Evolutionary conservation across 2,888 invertebrate genomes (phyloP).

Genomic region (Pyralis farinalis): DNA sequence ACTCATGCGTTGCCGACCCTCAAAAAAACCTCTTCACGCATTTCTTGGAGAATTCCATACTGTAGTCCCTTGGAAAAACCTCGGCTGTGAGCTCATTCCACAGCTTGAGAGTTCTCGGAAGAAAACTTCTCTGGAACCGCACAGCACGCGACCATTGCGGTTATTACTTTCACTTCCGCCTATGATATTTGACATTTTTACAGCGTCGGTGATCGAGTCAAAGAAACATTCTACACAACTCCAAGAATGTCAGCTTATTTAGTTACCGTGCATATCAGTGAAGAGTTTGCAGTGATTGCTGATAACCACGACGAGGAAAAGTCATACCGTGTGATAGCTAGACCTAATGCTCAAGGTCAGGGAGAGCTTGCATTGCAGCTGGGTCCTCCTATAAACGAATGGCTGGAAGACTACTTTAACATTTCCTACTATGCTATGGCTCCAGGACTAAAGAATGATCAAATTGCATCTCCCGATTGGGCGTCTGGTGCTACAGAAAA

Average conservation of each 20-base stretch:
- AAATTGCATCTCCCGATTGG: constrained; percentile 69
- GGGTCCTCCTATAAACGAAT: constrained; percentile 57
- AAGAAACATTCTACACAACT: constrained; percentile 76
- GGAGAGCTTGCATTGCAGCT: constrained; percentile 66
- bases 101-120: no score
- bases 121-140: no score
- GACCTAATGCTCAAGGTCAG: constrained; percentile 57
- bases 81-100: no score
- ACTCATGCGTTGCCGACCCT: no score
- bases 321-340: constrained; percentile 62
- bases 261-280: constrained; percentile 84
- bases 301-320: constrained; percentile 40
- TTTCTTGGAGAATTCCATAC: no score
- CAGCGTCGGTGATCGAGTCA: constrained; percentile 48
- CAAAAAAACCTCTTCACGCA: no score
- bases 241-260: constrained; percentile 92
- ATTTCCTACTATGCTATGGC: constrained; percentile 63
- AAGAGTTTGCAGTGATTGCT: constrained; percentile 60
- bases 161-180: neutral
- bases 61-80: no score
- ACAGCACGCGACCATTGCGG: no score
- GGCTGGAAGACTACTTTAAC: constrained; percentile 58
- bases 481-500: constrained; percentile 75
- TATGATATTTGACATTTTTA: constrained; percentile 17
- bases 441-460: constrained; percentile 63